Conservation (phyloP, 2,113 vertebrate species). For the Tonatia bakeri region DNA sequence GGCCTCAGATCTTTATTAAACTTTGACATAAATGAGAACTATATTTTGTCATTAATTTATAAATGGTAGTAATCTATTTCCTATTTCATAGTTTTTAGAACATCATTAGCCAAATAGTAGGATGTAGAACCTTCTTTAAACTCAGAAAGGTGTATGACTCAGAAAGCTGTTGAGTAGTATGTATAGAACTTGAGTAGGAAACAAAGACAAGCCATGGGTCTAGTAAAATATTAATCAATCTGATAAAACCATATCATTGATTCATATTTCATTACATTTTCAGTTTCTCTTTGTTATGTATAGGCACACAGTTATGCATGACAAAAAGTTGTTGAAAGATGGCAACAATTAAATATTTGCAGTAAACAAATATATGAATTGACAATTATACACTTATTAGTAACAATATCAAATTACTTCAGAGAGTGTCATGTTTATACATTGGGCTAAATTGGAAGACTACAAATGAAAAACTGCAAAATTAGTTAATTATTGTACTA, state of each 20-base stretch:
- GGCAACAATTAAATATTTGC: not conserved
- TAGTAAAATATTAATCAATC: not conserved
- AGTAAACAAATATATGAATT: not conserved
- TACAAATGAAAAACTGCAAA: not conserved
- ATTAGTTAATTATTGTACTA: not conserved
- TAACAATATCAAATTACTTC: not conserved
- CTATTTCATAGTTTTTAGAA: not conserved
- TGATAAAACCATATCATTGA: not conserved
- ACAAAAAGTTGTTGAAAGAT: not conserved
- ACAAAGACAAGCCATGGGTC: not conserved
- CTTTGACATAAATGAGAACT: not conserved
- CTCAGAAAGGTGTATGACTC: not conserved
- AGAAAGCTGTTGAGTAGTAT: not conserved
- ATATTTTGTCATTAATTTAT: not conserved
- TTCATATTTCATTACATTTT: not conserved
- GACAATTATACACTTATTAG: not conserved
- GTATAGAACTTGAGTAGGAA: not conserved
- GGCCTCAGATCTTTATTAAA: not conserved
- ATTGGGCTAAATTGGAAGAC: not conserved
- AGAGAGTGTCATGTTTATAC: not conserved
- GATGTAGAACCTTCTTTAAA: not conserved
- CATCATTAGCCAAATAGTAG: not conserved
- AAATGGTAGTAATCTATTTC: not conserved
- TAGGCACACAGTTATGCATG: not conserved
- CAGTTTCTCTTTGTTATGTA: not conserved